phyloP scores from a whole-genome alignment of 1,140 invertebrate genomes.

The Pseudobourletiella spinata region DNA sequence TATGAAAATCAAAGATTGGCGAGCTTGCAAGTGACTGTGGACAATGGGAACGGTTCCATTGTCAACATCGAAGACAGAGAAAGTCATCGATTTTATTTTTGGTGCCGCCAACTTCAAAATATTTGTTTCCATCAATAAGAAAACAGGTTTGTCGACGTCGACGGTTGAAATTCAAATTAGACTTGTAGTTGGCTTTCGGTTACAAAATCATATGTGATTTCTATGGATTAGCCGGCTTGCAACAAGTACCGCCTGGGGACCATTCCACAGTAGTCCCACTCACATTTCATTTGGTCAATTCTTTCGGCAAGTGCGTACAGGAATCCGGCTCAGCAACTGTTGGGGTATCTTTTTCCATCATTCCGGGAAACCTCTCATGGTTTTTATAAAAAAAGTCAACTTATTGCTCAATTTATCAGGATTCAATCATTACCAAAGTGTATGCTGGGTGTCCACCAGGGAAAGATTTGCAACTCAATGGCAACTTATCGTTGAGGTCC shows the following conservation, averaged over 20 bases:
- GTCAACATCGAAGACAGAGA: slow-evolving; percentile 13
- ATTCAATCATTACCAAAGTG: neutral
- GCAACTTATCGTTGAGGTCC: slow-evolving; percentile 15
- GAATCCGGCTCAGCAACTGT: neutral
- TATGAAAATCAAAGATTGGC: neutral
- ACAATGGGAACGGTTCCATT: slow-evolving; percentile 23
- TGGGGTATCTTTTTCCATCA: too few relatives aligned
- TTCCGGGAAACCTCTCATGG: too few relatives aligned
- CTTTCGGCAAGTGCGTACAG: slow-evolving; percentile 18
- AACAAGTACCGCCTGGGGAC: slow-evolving; percentile 12
- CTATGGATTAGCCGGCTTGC: too few relatives aligned
- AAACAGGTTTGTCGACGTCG: too few relatives aligned
- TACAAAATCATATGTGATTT: too few relatives aligned
- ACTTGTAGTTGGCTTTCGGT: too few relatives aligned
- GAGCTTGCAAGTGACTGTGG: slow-evolving; percentile 17
- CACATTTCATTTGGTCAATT: slow-evolving; percentile 20
- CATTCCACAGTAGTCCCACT: slow-evolving; percentile 6
- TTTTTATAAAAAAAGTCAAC: too few relatives aligned
- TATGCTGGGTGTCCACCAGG: slow-evolving; percentile 7
- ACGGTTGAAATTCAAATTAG: too few relatives aligned
- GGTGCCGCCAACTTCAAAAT: slow-evolving; percentile 5
- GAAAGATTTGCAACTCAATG: slow-evolving; percentile 12
- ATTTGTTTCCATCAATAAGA: neutral
- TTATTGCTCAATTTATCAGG: too few relatives aligned
- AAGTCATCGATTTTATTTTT: too few relatives aligned